These are phyloP conservation scores for Elgaria multicarinata DNA, from an alignment of 2,113 vertebrate species.

Conservation along the genomic window DNA sequence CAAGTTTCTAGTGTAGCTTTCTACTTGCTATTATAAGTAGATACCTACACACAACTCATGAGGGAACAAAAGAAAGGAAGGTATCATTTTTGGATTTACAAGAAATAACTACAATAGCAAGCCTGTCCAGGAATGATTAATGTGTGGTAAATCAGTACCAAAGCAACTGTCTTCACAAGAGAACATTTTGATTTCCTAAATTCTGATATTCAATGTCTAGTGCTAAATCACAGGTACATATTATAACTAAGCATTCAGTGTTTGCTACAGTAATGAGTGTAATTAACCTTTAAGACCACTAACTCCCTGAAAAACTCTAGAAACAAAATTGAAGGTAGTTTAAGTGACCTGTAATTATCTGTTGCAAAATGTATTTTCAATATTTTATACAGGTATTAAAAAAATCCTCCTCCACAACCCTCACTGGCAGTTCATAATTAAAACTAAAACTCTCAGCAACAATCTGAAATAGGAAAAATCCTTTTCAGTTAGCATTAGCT, in stretches of 20 bases:
- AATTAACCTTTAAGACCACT: neutral
- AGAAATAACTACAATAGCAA: constrained; percentile 23
- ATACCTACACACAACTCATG: constrained; percentile 31
- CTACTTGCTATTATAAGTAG: constrained; percentile 47
- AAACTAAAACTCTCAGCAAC: constrained; percentile 21
- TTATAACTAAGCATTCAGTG: accelerated
- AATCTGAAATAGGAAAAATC: neutral
- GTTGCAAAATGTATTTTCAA: neutral
- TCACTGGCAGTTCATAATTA: constrained; percentile 25
- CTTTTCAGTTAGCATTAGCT: constrained; percentile 47
- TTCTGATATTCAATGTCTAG: neutral
- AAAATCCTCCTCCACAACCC: neutral
- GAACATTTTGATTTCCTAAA: neutral
- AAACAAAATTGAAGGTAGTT: neutral
- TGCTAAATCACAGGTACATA: neutral
- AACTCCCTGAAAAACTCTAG: neutral
- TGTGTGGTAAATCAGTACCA: neutral
- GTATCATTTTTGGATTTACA: constrained; percentile 23
- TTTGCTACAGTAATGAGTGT: neutral
- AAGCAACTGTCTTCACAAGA: neutral
- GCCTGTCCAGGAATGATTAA: neutral
- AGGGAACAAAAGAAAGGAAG: constrained; percentile 27
- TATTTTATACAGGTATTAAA: neutral
- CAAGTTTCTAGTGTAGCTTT: neutral
- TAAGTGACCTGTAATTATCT: neutral